Percentiles rank a stretch among this genome's conserved stretches.
Conservation (phyloP, 2,888 invertebrate genomes). For the Amphipoea oculea region DNA sequence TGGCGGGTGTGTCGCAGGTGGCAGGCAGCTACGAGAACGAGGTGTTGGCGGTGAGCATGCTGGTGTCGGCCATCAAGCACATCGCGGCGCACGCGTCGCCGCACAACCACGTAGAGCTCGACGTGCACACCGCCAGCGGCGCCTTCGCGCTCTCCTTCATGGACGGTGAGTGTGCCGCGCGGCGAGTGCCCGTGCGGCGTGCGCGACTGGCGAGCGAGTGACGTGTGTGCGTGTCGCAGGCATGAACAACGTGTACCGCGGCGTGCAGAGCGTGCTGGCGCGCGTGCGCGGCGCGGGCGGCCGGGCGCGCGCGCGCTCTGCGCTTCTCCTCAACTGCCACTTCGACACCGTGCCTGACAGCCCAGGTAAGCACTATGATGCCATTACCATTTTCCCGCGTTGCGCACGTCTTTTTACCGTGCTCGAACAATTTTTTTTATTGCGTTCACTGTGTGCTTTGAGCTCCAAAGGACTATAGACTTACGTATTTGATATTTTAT, state of each 20-base stretch:
- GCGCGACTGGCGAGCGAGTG: background rate
- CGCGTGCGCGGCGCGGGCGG: constrained; percentile 85
- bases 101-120: constrained; percentile 91
- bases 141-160: constrained; percentile 94
- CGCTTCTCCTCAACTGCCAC: constrained; percentile 97
- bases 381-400: background rate
- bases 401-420: background rate
- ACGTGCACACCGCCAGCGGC: constrained; percentile 93
- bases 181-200: background rate
- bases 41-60: constrained; percentile 91
- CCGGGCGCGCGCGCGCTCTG: constrained; percentile 85
- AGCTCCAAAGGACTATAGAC: background rate
- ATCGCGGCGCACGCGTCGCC: constrained; percentile 88
- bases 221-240: constrained; percentile 75
- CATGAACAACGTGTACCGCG: constrained; percentile 95
- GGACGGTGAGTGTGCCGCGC: constrained; percentile 83
- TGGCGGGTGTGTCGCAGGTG: constrained; percentile 72
- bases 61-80: constrained; percentile 89
- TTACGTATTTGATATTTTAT: background rate
- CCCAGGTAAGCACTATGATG: constrained; percentile 91
- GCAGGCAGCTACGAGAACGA: constrained; percentile 96
- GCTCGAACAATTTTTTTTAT: background rate
- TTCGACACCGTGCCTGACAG: constrained; percentile 97
- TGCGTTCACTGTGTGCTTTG: background rate
- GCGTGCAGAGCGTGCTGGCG: constrained; percentile 95